Evolutionary conservation across 2,888 invertebrate genomes (phyloP).

Genomic region (Megamerina dolium): DNA sequence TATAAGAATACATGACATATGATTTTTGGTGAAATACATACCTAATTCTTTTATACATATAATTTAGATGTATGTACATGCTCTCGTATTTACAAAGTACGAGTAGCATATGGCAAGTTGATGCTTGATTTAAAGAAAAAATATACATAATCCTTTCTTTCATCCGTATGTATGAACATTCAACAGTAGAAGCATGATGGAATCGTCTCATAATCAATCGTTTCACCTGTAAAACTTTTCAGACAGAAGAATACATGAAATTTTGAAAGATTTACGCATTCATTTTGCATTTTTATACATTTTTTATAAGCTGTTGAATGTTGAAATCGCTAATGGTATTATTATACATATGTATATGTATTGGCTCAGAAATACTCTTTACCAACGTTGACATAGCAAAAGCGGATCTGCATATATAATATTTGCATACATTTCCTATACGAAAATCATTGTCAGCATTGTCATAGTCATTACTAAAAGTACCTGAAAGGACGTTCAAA

Average conservation of each 20-base stretch:
- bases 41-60: no score
- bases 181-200: no score
- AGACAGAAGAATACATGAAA: constrained; percentile 24
- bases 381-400: constrained; percentile 40
- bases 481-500: constrained; percentile 38
- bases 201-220: no score
- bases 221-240: constrained; percentile 26
- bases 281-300: constrained; percentile 32
- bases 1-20: no score
- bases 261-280: constrained; percentile 32
- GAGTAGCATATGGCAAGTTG: no score
- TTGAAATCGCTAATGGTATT: neutral
- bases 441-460: constrained; percentile 25
- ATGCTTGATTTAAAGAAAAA: no score
- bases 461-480: no score
- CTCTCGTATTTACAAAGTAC: no score
- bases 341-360: neutral
- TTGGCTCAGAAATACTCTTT: constrained; percentile 29
- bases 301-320: neutral
- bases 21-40: no score
- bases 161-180: no score
- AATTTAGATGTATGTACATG: no score
- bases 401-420: constrained; percentile 47
- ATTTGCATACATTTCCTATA: constrained; percentile 41
- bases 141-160: constrained; percentile 6